Evolutionary conservation across 2,888 invertebrate genomes (phyloP).

Genomic region (Thyatira batis): DNA sequence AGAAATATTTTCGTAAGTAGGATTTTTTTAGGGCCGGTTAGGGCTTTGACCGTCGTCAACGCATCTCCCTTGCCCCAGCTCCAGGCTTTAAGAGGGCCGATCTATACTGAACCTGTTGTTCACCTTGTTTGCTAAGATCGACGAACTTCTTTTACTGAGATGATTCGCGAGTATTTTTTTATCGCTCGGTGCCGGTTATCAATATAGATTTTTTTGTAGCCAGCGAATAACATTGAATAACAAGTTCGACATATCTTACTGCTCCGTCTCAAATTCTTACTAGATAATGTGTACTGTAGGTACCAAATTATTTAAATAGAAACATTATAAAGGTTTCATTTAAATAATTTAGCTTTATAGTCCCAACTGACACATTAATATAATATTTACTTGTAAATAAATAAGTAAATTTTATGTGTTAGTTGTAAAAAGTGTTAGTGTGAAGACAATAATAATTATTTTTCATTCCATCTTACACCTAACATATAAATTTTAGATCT

Average conservation of each 20-base stretch:
- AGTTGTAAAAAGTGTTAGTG: too few species aligned
- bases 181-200: neutral
- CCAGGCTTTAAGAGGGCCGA: slow-evolving; percentile 50
- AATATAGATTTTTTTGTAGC: neutral
- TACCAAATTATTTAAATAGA: too few species aligned
- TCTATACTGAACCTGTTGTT: slow-evolving; percentile 66
- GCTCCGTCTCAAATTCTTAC: neutral
- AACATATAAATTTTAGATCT: too few species aligned
- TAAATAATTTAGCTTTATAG: too few species aligned
- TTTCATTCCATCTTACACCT: too few species aligned
- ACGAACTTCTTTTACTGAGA: slow-evolving; percentile 50
- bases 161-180: slow-evolving; percentile 25
- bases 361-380: too few species aligned
- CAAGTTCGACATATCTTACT: neutral
- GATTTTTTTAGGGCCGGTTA: slow-evolving; percentile 32
- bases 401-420: too few species aligned
- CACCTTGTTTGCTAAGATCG: slow-evolving; percentile 54
- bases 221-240: neutral
- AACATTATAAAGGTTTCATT: too few species aligned
- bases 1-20: slow-evolving; percentile 67
- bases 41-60: slow-evolving; percentile 54
- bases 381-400: too few species aligned
- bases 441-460: too few species aligned
- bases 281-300: too few species aligned
- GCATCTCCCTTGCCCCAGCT: slow-evolving; percentile 33